These are phyloP conservation scores for Barnardius zonarius DNA, from an alignment of 2,113 vertebrate genomes.

Conservation along the genomic window DNA sequence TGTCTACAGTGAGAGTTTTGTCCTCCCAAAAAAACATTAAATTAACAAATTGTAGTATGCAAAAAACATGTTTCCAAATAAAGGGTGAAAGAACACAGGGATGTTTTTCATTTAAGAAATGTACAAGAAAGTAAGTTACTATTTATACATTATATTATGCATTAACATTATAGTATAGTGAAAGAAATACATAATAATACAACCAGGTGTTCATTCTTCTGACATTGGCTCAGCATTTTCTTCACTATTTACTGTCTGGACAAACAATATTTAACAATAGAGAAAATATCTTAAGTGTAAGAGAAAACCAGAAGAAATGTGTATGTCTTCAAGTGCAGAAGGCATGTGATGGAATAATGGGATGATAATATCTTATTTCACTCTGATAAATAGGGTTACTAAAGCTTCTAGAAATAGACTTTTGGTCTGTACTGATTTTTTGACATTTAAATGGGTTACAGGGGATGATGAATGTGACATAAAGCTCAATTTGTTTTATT, in stretches of 20 bases:
- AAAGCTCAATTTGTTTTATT: conserved; percentile 71
- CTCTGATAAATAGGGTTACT: conserved; percentile 62
- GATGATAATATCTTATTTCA: conserved; percentile 67
- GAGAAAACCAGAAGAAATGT: conserved; percentile 11
- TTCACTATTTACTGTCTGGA: not conserved
- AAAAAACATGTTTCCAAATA: conserved; percentile 5
- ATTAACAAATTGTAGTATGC: not conserved
- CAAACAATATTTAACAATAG: conserved; percentile 45
- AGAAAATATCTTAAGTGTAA: conserved; percentile 13
- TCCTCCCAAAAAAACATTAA: not conserved
- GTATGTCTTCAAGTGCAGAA: conserved; percentile 5
- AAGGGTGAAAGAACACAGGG: not conserved
- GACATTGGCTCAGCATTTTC: not conserved
- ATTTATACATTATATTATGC: not conserved
- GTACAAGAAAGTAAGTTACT: not conserved
- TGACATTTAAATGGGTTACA: conserved; percentile 67
- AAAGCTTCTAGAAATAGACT: conserved; percentile 59
- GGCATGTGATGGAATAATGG: conserved; percentile 57
- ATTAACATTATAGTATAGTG: not conserved
- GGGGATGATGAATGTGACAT: conserved; percentile 58
- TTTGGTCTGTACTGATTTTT: conserved; percentile 51
- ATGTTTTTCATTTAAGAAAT: conserved; percentile 9
- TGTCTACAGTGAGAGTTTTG: not conserved
- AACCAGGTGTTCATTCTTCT: not conserved
- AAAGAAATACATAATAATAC: not conserved